Conservation (phyloP, 2,113 vertebrate species). For the Cyprinodon tularosa region DNA sequence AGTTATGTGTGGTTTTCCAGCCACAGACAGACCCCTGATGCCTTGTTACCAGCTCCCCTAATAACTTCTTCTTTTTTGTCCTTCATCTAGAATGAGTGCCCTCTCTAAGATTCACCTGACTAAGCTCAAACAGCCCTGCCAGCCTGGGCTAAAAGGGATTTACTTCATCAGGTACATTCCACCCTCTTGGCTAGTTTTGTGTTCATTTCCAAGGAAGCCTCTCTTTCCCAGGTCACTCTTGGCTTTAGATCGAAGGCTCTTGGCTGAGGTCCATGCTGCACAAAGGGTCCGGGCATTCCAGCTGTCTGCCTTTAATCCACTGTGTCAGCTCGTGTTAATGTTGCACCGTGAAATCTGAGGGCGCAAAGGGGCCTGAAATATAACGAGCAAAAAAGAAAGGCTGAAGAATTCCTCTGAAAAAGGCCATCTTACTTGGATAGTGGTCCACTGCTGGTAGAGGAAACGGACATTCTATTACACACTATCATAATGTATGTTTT, state of each 20-base stretch:
- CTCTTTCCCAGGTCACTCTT: slow-evolving; percentile 95
- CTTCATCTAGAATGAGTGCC: too few species aligned
- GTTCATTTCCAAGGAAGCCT: slow-evolving; percentile 87
- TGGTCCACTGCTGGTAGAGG: slow-evolving; percentile 81
- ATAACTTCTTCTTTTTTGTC: too few species aligned
- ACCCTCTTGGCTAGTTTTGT: slow-evolving; percentile 71
- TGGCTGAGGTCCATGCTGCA: slow-evolving; percentile 93
- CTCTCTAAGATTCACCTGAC: too few species aligned
- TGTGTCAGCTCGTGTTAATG: slow-evolving; percentile 99
- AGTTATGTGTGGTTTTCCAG: too few species aligned
- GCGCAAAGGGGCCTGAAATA: slow-evolving; percentile 92
- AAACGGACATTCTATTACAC: slow-evolving; percentile 68
- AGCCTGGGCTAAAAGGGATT: slow-evolving; percentile 34
- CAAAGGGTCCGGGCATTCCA: slow-evolving; percentile 98
- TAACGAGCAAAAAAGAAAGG: slow-evolving; percentile 83
- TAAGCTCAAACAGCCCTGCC: too few species aligned
- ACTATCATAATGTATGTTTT: slow-evolving; percentile 31
- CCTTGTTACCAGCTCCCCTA: too few species aligned
- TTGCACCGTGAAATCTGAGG: slow-evolving; percentile 97
- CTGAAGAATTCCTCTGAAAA: slow-evolving; percentile 91
- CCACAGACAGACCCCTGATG: too few species aligned
- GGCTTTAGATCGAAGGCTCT: slow-evolving; percentile 90
- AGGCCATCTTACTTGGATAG: slow-evolving; percentile 71
- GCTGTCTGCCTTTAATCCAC: slow-evolving; percentile 99
- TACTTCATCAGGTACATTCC: slow-evolving; percentile 72